Percentiles rank a stretch among this genome's conserved stretches.
phyloP scores from a whole-genome alignment of 2,888 invertebrate species.

The Aphelenchoides bicaudatus region DNA sequence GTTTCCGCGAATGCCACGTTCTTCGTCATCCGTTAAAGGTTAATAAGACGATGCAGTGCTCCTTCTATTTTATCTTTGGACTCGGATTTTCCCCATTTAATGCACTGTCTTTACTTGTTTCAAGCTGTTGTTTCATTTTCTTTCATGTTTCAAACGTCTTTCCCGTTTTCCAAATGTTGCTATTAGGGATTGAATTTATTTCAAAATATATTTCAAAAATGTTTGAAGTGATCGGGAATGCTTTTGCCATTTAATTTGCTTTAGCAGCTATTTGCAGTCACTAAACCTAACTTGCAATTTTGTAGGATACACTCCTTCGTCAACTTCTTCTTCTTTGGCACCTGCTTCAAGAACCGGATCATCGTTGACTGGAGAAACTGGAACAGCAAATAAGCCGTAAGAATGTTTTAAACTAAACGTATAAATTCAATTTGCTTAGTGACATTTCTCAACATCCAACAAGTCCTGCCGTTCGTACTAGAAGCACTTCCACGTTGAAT shows the following conservation, averaged over 20 bases:
- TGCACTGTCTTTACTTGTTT: neutral
- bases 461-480: slow-evolving; percentile 25
- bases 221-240: too few species aligned
- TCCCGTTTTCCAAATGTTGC: neutral
- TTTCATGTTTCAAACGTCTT: neutral
- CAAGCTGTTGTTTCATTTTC: neutral
- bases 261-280: too few species aligned
- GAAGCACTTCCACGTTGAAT: slow-evolving; percentile 31
- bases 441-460: slow-evolving; percentile 29
- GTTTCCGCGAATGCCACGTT: neutral
- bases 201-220: too few species aligned
- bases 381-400: too few species aligned
- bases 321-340: slow-evolving; percentile 17
- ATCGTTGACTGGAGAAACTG: slow-evolving; percentile 11
- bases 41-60: neutral
- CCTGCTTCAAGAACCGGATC: slow-evolving; percentile 10
- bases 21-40: neutral
- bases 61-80: neutral
- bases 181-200: too few species aligned
- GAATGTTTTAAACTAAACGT: neutral
- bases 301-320: slow-evolving; percentile 20
- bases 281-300: neutral
- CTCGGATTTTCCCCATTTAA: neutral
- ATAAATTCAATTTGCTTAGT: slow-evolving; percentile 23
- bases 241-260: too few species aligned